These are phyloP conservation scores for Tachina lurida DNA, from an alignment of 2,888 invertebrate genomes.

Conservation along the genomic window DNA sequence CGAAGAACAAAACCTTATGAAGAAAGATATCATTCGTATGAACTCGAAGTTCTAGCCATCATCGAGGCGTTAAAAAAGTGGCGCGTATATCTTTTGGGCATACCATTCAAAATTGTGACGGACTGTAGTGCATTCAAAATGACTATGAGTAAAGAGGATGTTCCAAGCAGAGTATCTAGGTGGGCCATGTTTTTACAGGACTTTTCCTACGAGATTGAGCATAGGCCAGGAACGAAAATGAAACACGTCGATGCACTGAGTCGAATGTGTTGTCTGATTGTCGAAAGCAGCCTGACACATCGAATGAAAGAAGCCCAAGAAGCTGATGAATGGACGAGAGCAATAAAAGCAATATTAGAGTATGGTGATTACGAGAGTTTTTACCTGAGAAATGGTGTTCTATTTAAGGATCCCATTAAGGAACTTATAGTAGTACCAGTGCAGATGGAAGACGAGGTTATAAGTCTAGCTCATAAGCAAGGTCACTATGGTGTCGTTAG, in stretches of 20 bases:
- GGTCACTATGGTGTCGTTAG: not conserved
- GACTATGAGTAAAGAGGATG: not conserved
- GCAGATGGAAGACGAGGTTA: not conserved
- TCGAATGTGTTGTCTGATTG: no score
- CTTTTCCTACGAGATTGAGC: no score
- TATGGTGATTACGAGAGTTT: no score
- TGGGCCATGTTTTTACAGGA: not conserved
- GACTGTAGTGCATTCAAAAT: not conserved
- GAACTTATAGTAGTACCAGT: not conserved
- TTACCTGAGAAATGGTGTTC: not conserved
- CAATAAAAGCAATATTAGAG: no score
- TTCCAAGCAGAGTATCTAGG: not conserved
- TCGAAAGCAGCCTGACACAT: no score
- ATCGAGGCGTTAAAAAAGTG: not conserved
- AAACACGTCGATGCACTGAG: no score
- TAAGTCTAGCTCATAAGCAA: not conserved
- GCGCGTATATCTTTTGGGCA: not conserved
- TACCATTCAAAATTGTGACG: not conserved
- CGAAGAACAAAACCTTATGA: constrained; percentile 1
- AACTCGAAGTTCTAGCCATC: not conserved
- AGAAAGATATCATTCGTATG: not conserved
- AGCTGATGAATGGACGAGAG: no score
- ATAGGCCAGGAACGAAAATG: no score
- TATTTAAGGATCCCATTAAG: constrained; percentile 7
- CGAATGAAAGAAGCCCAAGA: no score